Evolutionary conservation across 2,797 vertebrate species (phyloP).

Genomic region (Siniperca undulata): DNA sequence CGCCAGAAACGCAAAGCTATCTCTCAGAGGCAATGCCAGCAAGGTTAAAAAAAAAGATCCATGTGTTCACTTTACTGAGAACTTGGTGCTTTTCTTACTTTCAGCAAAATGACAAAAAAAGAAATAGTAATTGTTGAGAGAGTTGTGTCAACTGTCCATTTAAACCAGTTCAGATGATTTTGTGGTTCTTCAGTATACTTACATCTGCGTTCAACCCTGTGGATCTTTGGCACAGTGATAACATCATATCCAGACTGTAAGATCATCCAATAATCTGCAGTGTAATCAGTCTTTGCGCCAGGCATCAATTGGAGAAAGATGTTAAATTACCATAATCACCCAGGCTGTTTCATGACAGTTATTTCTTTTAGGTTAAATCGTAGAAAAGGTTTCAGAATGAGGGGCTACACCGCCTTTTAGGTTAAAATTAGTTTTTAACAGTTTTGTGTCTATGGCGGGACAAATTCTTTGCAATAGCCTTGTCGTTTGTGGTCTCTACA

Average conservation of each 20-base stretch:
- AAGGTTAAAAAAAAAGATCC: slow-evolving; percentile 40
- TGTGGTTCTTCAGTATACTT: slow-evolving; percentile 30
- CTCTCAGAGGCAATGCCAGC: slow-evolving; percentile 70
- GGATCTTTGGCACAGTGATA: slow-evolving; percentile 48
- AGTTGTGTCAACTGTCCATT: slow-evolving; percentile 46
- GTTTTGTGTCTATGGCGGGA: background rate
- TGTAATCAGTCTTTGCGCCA: slow-evolving; percentile 43
- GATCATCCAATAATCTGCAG: slow-evolving; percentile 53
- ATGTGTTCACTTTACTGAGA: slow-evolving; percentile 31
- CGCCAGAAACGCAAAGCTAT: slow-evolving; percentile 65
- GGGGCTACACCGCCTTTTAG: too few relatives aligned
- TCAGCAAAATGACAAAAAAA: slow-evolving; percentile 31
- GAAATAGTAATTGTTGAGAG: slow-evolving; percentile 24
- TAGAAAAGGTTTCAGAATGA: too few relatives aligned
- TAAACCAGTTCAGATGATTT: slow-evolving; percentile 34
- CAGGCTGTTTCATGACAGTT: slow-evolving; percentile 38
- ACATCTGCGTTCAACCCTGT: slow-evolving; percentile 36
- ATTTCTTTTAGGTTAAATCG: slow-evolving; percentile 41
- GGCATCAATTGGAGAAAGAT: slow-evolving; percentile 56
- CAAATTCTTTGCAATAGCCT: background rate
- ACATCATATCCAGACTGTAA: slow-evolving; percentile 49
- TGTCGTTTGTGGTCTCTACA: slow-evolving; percentile 73
- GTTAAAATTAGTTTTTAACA: slow-evolving; percentile 22
- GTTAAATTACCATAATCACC: slow-evolving; percentile 49
- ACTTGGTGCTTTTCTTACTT: slow-evolving; percentile 33